Evolutionary conservation across 2,113 vertebrate species (phyloP).

Genomic region (Vicugna pacos): DNA sequence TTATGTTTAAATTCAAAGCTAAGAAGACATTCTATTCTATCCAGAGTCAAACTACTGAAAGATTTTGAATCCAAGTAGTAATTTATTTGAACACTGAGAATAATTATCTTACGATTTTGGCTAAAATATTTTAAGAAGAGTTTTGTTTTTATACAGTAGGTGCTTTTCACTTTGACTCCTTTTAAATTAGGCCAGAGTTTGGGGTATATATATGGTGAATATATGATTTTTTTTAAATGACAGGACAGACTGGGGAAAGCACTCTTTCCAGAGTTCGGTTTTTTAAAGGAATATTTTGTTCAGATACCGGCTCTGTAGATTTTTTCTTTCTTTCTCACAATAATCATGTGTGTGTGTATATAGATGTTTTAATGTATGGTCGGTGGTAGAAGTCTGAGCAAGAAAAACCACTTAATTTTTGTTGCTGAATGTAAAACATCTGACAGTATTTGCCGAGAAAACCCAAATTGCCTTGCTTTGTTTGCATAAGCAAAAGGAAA

Average conservation of each 20-base stretch:
- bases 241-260: neutral
- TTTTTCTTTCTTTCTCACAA: slow-evolving; percentile 9
- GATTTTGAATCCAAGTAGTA: neutral
- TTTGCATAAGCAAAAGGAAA: slow-evolving; percentile 89
- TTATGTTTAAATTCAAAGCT: slow-evolving; percentile 14
- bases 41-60: neutral
- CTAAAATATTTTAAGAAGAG: slow-evolving; percentile 9
- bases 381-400: slow-evolving; percentile 57
- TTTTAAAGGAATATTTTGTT: slow-evolving; percentile 31
- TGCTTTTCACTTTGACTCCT: neutral
- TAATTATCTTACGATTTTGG: neutral
- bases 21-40: slow-evolving; percentile 37
- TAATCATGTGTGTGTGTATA: neutral
- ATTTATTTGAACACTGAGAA: neutral
- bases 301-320: neutral
- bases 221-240: neutral
- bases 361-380: slow-evolving; percentile 53
- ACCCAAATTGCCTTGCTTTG: slow-evolving; percentile 87
- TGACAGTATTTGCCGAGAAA: slow-evolving; percentile 86
- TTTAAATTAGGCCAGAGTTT: slow-evolving; percentile 27
- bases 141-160: neutral
- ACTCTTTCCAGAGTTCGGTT: neutral
- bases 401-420: slow-evolving; percentile 86
- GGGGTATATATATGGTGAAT: neutral
- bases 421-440: slow-evolving; percentile 83